Conservation (phyloP, 2,888 invertebrate genomes). For the Watsonalla cultraria region DNA sequence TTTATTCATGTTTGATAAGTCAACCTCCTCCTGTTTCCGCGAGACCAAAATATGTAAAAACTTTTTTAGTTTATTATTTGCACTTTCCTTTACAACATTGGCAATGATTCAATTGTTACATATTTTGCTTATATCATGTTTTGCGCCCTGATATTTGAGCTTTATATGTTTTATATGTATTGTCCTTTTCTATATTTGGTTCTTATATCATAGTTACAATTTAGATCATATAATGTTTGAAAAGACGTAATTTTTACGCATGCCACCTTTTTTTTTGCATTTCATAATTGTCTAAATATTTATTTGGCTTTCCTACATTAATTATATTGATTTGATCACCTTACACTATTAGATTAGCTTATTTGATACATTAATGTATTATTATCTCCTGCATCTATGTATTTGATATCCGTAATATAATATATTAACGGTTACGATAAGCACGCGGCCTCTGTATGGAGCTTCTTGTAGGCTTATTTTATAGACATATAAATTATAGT, state of each 20-base stretch:
- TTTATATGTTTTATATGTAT: constrained; percentile 27
- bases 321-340: not conserved
- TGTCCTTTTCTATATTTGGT: constrained; percentile 30
- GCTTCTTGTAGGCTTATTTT: constrained; percentile 35
- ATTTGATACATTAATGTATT: constrained; percentile 1
- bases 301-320: not conserved
- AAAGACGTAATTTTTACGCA: not conserved
- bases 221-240: not conserved
- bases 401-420: constrained; percentile 17
- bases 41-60: constrained; percentile 39
- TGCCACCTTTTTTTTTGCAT: not conserved
- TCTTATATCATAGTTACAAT: constrained; percentile 20
- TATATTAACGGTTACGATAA: constrained; percentile 21
- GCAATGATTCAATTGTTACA: constrained; percentile 21
- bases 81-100: constrained; percentile 7
- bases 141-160: constrained; percentile 66
- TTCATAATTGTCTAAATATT: no score
- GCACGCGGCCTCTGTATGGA: constrained; percentile 48
- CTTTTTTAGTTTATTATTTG: constrained; percentile 13
- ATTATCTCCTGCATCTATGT: constrained; percentile 7
- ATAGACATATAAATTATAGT: constrained; percentile 31
- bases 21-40: constrained; percentile 76
- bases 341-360: not conserved
- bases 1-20: constrained; percentile 47
- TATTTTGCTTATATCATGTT: constrained; percentile 49